Percentiles rank a stretch among this genome's conserved stretches.
These are phyloP conservation scores for Gari tellinella DNA, from an alignment of 2,888 invertebrate species.

Conservation along the genomic window DNA sequence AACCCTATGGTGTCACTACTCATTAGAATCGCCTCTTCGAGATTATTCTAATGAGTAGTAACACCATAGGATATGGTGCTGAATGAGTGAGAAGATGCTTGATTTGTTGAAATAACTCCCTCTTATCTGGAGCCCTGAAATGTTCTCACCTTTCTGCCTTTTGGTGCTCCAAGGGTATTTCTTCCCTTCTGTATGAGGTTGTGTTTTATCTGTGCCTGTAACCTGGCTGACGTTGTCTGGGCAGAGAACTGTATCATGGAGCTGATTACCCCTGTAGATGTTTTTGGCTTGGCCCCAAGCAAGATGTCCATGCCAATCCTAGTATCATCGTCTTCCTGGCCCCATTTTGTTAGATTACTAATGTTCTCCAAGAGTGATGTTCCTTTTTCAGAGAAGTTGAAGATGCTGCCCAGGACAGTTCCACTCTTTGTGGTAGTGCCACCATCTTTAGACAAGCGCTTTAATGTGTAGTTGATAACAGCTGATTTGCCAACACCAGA, in stretches of 20 bases:
- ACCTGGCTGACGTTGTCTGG: constrained; percentile 82
- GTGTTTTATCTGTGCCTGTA: constrained; percentile 80
- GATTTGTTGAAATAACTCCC: no score
- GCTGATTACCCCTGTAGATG: constrained; percentile 72
- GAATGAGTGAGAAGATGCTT: no score
- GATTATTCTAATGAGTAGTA: no score
- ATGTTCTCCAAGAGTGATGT: constrained; percentile 81
- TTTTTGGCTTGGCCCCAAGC: constrained; percentile 66
- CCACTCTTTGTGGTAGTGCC: constrained; percentile 78
- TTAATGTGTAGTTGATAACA: constrained; percentile 81
- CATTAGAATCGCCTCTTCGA: no score
- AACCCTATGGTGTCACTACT: no score
- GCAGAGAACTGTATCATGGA: constrained; percentile 83
- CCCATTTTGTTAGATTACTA: constrained; percentile 76
- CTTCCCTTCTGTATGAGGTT: constrained; percentile 83
- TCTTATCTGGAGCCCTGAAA: no score
- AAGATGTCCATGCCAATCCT: constrained; percentile 72
- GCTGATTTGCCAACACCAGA: constrained; percentile 84
- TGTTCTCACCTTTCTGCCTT: constrained; percentile 78
- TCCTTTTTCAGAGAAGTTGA: constrained; percentile 82
- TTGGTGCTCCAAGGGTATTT: constrained; percentile 82
- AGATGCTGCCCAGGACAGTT: constrained; percentile 80
- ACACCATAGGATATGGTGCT: no score
- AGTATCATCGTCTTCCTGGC: constrained; percentile 69
- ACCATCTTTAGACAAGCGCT: constrained; percentile 77